phyloP scores from a whole-genome alignment of 1,140 invertebrate genomes.

The Saccostrea cuccullata region DNA sequence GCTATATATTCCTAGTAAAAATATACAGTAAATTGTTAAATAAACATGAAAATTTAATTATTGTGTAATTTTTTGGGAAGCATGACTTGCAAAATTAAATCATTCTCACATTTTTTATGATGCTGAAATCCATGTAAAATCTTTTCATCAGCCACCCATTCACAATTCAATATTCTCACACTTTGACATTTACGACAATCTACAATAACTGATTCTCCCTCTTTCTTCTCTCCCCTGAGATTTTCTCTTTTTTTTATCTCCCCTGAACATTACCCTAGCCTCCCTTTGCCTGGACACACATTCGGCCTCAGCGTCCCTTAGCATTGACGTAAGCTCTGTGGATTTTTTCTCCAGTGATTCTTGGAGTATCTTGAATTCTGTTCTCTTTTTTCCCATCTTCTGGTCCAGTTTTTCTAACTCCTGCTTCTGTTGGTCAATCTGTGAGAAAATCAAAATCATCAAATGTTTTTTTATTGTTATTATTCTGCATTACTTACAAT shows the following conservation, averaged over 20 bases:
- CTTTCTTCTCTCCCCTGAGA: not conserved
- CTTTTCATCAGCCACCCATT: too few relatives aligned
- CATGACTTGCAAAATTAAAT: too few relatives aligned
- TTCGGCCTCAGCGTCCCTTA: constrained; percentile 70
- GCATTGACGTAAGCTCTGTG: constrained; percentile 63
- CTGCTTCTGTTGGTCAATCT: constrained; percentile 69
- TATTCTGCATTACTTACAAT: too few relatives aligned
- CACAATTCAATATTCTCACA: too few relatives aligned
- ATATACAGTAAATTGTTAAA: too few relatives aligned
- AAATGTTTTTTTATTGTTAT: too few relatives aligned
- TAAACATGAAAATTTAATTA: too few relatives aligned
- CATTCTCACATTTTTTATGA: too few relatives aligned
- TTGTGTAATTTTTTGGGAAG: too few relatives aligned
- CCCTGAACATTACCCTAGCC: constrained; percentile 62
- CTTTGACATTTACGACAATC: not conserved
- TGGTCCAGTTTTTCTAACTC: constrained; percentile 74
- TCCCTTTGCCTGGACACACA: constrained; percentile 69
- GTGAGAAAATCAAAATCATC: constrained; percentile 16
- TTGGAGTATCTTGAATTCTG: constrained; percentile 71
- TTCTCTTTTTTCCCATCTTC: constrained; percentile 68
- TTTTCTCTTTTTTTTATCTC: not conserved
- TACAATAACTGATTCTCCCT: not conserved
- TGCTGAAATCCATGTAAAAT: too few relatives aligned
- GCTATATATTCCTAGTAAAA: too few relatives aligned
- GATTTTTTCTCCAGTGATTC: constrained; percentile 70